Evolutionary conservation across 2,113 vertebrate genomes (phyloP), one percentile per base, ranked within the genome.

Genomic region (Mesembrinibis cayennensis): DNA sequence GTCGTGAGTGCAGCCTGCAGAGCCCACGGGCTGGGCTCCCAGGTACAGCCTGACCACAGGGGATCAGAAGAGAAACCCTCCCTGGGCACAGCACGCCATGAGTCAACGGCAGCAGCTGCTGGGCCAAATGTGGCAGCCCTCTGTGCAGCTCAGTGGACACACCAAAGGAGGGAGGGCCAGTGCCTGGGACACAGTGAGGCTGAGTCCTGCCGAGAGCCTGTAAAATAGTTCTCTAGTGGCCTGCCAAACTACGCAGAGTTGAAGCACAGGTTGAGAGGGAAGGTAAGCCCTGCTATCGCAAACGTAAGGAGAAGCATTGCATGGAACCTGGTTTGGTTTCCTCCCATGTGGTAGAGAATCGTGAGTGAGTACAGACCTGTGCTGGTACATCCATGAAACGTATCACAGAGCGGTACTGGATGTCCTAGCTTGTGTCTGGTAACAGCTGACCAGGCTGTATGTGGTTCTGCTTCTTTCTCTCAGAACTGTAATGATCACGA

Each of bases 51-150:
- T 87, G 83, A 30, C 45, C 73, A n/a, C 15, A 3, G 10, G 15
- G 1, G 23, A 50, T 22, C 3, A 1, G 45, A 20, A 56, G n/a
- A 78, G 61, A n/a, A 73, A 13, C 9, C 34, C 50, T 71, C 23
- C 1, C n/a, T 27, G 45, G 42, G 27, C 27, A 7, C 2, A 5
- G 22, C 4, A 2, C 4, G 5, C 7, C 38, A 11, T 0, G 0
- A 23, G 23, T 12, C 59, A 10, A 10, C 0, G 0, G 40, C 50
- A n/a, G 27, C 3, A 20, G 52, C 49, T 74, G 67, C 61, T 42
- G 58, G n/a, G 63, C n/a, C 72, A 38, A 23, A 27, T 0, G 8
- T 3, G 8, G 7, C 55, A 52, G 29, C 32, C 14, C 22, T 61
- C 20, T 30, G 13, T 38, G 53, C 27, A 22, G 40, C 30, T 40